Evolutionary conservation across 53 echinoderm and acorn worm genomes (phyloP), one percentile per base, ranked within the genome.

Genomic region (Paracentrotus lividus): DNA sequence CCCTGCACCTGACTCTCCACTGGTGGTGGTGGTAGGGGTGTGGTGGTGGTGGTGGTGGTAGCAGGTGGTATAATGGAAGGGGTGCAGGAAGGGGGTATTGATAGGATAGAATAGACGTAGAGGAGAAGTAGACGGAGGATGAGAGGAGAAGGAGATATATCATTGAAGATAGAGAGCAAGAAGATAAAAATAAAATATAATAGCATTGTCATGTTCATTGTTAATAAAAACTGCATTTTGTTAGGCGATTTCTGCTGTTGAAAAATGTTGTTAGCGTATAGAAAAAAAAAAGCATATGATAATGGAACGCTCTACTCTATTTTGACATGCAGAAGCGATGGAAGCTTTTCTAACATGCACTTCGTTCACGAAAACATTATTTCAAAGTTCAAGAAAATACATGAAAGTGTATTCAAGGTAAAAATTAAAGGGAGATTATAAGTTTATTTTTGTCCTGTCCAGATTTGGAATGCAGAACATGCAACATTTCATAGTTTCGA

Each of bases 1-100:
- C 93, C 99, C 99, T 86, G 99, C 99, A 92, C 99, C 99, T 36
- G 99, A 99, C 96, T 99, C 99, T 96, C 99, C 99, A 88, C 99
- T 99, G 94, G 56, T 10, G 64, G 85, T 88, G 93, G 66, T 81
- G 92, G 53, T 20, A 53, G 76, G 91, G 21, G 57, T n/a, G 42
- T 58, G 92, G 42, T 2, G 75, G 85, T 29, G 42, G 53, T 49
- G 78, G 57, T 20, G 89, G 85, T 85, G 54, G 52, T 27, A 51
- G n/a, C n/a, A n/a, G n/a, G n/a, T n/a, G n/a, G n/a, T n/a, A 8
- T 88, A 51, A 57, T 55, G 60, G 34, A 5, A 3, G 34, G 60
- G 23, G 89, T 49, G 43, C 69, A 49, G 67, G 75, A 44, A 52
- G 53, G 34, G 67, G 27, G 52, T 29, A 56, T 68, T 44, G 72